Conservation (phyloP, 2,888 invertebrate species). For the Cosmia pyralina region DNA sequence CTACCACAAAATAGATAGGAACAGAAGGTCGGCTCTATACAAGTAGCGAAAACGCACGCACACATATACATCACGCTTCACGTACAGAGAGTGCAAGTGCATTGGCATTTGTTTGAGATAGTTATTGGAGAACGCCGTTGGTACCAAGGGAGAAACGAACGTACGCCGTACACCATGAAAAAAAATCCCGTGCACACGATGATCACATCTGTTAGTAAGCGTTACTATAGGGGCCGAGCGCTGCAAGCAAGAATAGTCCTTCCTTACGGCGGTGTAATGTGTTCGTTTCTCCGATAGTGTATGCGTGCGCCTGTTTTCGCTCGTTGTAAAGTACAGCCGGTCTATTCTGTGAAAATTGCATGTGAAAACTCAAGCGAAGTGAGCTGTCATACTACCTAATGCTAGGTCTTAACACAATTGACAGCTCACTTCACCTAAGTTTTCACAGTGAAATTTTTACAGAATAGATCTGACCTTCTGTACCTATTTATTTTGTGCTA, state of each 20-base stretch:
- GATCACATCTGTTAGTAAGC: no score
- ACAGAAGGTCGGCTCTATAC: slow-evolving; percentile 18
- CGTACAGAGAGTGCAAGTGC: background rate
- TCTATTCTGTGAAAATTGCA: background rate
- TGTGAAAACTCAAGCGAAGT: background rate
- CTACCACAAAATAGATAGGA: background rate
- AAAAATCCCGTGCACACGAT: no score
- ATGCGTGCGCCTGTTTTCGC: background rate
- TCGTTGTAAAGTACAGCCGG: background rate
- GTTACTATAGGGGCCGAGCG: no score
- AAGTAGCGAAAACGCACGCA: background rate
- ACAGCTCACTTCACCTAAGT: background rate
- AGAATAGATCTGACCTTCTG: slow-evolving; percentile 25
- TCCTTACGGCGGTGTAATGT: no score
- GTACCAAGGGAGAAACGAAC: no score
- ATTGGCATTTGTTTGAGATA: background rate
- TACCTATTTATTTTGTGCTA: background rate
- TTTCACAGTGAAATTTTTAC: background rate
- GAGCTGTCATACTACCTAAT: background rate
- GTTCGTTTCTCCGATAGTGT: no score
- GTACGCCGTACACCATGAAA: no score
- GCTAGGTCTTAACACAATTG: background rate
- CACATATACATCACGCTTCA: background rate
- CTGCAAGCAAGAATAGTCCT: no score
- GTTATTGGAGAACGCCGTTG: background rate